These are phyloP conservation scores for Troglohyphantes excavatus DNA, from an alignment of 2,888 invertebrate species.

Conservation along the genomic window DNA sequence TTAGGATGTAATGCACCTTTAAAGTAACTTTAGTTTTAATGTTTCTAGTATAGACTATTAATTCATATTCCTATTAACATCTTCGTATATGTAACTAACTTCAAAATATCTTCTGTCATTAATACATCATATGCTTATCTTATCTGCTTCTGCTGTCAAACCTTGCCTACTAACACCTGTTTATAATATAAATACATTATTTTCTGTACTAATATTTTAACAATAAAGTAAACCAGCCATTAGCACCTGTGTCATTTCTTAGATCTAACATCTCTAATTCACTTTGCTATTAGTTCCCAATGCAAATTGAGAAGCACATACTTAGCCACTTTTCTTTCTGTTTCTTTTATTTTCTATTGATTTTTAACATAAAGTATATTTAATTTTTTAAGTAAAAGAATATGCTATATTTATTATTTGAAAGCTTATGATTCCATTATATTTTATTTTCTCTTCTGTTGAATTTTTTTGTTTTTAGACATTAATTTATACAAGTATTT, in stretches of 20 bases:
- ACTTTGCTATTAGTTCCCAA: not conserved
- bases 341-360: no score
- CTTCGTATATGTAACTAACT: constrained; percentile 6
- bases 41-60: not conserved
- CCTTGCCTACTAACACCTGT: constrained; percentile 50
- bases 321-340: not conserved
- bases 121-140: constrained; percentile 22
- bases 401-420: no score
- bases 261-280: constrained; percentile 52
- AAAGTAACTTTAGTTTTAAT: not conserved
- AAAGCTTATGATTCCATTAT: no score
- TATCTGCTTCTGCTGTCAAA: constrained; percentile 51
- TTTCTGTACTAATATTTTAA: constrained; percentile 77
- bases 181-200: constrained; percentile 63
- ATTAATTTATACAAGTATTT: no score
- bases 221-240: constrained; percentile 70
- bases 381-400: no score
- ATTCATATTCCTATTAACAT: not conserved
- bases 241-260: constrained; percentile 74
- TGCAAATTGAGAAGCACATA: constrained; percentile 28
- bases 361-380: no score
- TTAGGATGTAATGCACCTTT: not conserved
- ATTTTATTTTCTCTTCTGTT: no score
- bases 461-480: no score
- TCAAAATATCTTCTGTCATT: not conserved